Evolutionary conservation across 2,888 invertebrate genomes (phyloP), one percentile per base, ranked within the genome.

Genomic region (Entomobrya proxima): DNA sequence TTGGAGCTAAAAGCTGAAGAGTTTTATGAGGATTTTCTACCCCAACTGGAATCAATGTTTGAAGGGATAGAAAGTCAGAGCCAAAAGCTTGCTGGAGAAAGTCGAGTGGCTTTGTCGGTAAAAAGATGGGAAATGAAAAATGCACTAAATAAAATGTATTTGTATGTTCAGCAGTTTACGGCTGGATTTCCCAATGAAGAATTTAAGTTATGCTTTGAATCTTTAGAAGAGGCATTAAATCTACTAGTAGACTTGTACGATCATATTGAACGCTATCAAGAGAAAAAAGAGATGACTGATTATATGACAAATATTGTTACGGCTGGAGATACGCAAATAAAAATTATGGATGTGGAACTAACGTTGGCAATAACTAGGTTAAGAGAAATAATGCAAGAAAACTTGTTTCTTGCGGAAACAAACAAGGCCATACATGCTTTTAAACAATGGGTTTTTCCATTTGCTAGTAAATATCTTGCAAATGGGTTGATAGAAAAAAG

Each of bases 371-470:
- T n/a, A n/a, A n/a, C n/a, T n/a, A n/a, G n/a, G n/a, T n/a, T n/a
- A n/a, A n/a, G n/a, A n/a, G n/a, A n/a, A n/a, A n/a, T n/a, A n/a
- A 11, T 80, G 7, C 5, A 24, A 3, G 21, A 21, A 0, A 85
- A 80, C 24, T 13, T 85, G 1, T 61, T 85, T 5, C 0, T 32
- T 6, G 18, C 2, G 5, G 78, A 85, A 21, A 80, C 74, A n/a
- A 0, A 74, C 7, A 4, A 7, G 2, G 72, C 80, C 2, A 18
- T 58, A n/a, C 6, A 32, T 13, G 52, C 85, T 0, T 85, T 79
- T 30, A 72, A 61, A 27, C 79, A 80, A 50, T 80, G 69, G 77
- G 81, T 81, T 0, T 86, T 81, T 58, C 86, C 86, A 30, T 86
- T 75, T 81, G 86, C 80, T 0, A 13, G 32, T 2, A 11, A 21